A percentile compares a stretch with the other conserved stretches of the same genome.
Conservation (phyloP, 2,797 vertebrate genomes). For the Heterohyrax brucei region DNA sequence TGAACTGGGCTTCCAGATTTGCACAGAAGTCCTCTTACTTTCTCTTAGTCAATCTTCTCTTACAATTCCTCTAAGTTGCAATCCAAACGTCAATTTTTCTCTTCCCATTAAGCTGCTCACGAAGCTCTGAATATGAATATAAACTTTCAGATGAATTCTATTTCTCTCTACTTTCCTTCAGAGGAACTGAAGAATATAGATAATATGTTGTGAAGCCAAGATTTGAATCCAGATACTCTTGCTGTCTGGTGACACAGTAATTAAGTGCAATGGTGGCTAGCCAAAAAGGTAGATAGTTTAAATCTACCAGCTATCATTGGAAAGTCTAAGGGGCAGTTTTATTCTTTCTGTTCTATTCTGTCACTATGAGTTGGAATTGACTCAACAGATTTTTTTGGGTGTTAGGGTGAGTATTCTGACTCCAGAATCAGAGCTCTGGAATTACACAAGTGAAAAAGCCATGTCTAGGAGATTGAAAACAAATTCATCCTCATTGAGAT, state of each 20-base stretch:
- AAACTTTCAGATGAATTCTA: background rate
- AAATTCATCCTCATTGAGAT: background rate
- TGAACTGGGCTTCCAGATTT: background rate
- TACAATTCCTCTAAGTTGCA: background rate
- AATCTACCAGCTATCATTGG: too few species aligned
- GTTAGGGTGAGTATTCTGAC: background rate
- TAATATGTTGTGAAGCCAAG: background rate
- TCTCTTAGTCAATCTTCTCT: background rate
- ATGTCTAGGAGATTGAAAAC: background rate
- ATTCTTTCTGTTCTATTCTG: too few species aligned
- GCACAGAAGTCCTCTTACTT: background rate
- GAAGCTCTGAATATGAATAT: background rate
- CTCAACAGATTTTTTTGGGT: too few species aligned
- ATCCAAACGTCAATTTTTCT: background rate
- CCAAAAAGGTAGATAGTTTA: too few species aligned
- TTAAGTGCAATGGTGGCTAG: too few species aligned
- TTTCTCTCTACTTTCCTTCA: background rate
- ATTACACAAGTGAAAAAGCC: background rate
- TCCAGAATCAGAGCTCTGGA: background rate
- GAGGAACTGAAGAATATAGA: background rate
- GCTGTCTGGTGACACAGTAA: background rate
- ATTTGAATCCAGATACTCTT: background rate
- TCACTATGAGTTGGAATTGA: too few species aligned
- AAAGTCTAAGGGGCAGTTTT: too few species aligned
- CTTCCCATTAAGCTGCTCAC: background rate